Conservation (phyloP, 1,140 invertebrate species). For the Meteorus sp. region DNA sequence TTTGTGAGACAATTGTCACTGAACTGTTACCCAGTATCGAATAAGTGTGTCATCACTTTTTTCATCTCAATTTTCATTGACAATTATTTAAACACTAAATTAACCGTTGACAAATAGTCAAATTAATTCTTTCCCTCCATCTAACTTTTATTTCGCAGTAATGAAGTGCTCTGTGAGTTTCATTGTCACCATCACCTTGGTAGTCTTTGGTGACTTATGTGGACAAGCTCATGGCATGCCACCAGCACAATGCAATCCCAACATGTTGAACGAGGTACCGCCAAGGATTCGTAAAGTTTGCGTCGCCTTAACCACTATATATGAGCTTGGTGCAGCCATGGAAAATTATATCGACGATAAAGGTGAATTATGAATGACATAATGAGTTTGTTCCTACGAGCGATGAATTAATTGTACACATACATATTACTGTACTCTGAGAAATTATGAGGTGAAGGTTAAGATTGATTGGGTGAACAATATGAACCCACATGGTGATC, state of each 20-base stretch:
- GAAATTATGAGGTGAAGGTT: too few species aligned
- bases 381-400: too few species aligned
- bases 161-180: conserved; percentile 43
- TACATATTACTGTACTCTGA: too few species aligned
- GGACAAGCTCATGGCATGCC: conserved; percentile 44
- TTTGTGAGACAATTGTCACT: too few species aligned
- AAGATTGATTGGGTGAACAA: background rate
- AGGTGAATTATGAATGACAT: conserved; percentile 37
- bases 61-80: too few species aligned
- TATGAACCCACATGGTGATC: background rate
- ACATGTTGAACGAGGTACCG: conserved; percentile 59
- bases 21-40: too few species aligned
- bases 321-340: conserved; percentile 59
- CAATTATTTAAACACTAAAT: too few species aligned
- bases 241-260: conserved; percentile 61
- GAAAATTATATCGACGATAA: conserved; percentile 61
- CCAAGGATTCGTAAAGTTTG: conserved; percentile 62
- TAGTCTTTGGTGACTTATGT: conserved; percentile 37
- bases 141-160: conserved; percentile 1
- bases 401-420: too few species aligned
- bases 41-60: too few species aligned
- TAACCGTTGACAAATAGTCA: too few species aligned
- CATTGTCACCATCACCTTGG: conserved; percentile 37
- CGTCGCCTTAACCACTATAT: conserved; percentile 58
- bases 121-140: background rate